phyloP scores from a whole-genome alignment of 2,113 vertebrate species.

The Ptyas mucosa region DNA sequence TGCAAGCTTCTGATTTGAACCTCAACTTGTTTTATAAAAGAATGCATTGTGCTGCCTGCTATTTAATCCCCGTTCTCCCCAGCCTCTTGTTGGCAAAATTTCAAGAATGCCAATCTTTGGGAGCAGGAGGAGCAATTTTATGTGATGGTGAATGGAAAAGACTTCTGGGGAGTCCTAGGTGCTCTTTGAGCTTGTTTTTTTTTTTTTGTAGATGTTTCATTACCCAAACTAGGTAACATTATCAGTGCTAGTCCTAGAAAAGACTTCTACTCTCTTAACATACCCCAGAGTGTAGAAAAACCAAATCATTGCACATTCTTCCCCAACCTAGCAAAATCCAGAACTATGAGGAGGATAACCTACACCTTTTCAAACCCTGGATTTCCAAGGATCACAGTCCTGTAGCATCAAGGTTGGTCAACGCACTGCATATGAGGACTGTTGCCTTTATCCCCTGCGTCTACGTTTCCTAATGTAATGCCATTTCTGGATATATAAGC shows the following conservation, averaged over 20 bases:
- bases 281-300: not conserved
- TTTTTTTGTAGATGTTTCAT: not conserved
- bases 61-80: not conserved
- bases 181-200: not conserved
- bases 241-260: not conserved
- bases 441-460: not conserved
- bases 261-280: not conserved
- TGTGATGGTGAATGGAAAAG: not conserved
- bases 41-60: not conserved
- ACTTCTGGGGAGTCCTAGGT: not conserved
- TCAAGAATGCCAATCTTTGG: not conserved
- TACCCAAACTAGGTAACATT: not conserved
- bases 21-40: not conserved
- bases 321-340: not conserved
- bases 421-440: not conserved
- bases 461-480: not conserved
- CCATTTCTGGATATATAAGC: not conserved
- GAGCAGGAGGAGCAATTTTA: not conserved
- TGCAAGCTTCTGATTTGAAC: fast-evolving
- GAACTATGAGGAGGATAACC: not conserved
- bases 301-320: not conserved
- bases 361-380: not conserved
- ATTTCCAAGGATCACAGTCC: not conserved
- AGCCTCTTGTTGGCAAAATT: not conserved
- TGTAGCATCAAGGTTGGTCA: not conserved